A percentile compares a stretch with the other conserved stretches of the same genome.
Evolutionary conservation across 2,888 invertebrate genomes (phyloP).

Genomic region (Protodeltote pygarga): DNA sequence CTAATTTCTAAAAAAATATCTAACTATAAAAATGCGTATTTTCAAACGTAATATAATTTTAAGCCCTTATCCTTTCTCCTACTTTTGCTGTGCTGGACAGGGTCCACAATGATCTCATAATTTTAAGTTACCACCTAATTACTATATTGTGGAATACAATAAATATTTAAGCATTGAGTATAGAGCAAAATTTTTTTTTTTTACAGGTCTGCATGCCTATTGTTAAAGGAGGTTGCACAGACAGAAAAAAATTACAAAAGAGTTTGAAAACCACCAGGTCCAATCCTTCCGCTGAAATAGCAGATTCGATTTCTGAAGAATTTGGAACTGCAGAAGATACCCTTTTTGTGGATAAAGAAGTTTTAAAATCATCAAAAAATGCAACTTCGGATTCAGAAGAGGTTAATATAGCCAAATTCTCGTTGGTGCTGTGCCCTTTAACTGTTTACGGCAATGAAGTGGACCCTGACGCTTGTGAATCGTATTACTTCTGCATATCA

Average conservation of each 20-base stretch:
- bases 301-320: not conserved
- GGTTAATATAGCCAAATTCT: not conserved
- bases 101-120: too few species aligned
- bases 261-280: not conserved
- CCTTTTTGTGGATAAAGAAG: too few species aligned
- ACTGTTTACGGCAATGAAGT: constrained; percentile 25
- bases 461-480: constrained; percentile 19
- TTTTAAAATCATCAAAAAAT: too few species aligned
- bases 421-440: constrained; percentile 2
- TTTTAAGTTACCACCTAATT: too few species aligned
- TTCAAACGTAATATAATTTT: too few species aligned
- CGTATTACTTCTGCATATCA: constrained; percentile 21
- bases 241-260: not conserved
- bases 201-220: constrained; percentile 40
- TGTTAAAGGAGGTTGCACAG: constrained; percentile 49
- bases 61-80: too few species aligned
- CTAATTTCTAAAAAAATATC: too few species aligned
- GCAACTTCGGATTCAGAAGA: too few species aligned
- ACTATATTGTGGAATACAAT: too few species aligned
- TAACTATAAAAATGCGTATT: too few species aligned
- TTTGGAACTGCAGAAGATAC: not conserved
- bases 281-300: not conserved
- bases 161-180: not conserved
- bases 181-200: not conserved
- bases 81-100: too few species aligned